These are phyloP conservation scores for Atherinomorus stipes DNA, from an alignment of 2,113 vertebrate genomes.

Conservation along the genomic window DNA sequence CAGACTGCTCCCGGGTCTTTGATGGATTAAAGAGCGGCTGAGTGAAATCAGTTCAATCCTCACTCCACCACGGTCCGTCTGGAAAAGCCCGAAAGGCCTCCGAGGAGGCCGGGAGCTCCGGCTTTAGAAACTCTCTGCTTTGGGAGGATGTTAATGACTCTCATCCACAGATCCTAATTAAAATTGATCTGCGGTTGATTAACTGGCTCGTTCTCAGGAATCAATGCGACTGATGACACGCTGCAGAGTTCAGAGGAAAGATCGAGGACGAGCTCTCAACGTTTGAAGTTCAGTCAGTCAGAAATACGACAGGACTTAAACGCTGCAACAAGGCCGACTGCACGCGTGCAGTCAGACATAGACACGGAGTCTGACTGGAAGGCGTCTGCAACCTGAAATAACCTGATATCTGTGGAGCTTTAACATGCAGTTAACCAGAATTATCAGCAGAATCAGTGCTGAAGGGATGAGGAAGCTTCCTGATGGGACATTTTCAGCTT, in stretches of 20 bases:
- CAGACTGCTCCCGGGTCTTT: background rate
- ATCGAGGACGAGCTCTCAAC: constrained; percentile 9
- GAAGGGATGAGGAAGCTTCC: too few relatives aligned
- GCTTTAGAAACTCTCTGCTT: constrained; percentile 10
- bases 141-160: background rate
- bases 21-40: background rate
- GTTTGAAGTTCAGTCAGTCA: constrained; percentile 30
- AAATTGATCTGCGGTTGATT: constrained; percentile 63
- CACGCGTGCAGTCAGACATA: background rate
- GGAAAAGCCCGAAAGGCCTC: background rate
- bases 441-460: too few relatives aligned
- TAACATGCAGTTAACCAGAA: too few relatives aligned
- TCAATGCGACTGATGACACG: constrained; percentile 39
- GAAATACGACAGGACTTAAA: background rate
- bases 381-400: too few relatives aligned
- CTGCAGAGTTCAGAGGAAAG: constrained; percentile 10
- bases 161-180: constrained; percentile 41
- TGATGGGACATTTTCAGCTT: too few relatives aligned
- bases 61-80: background rate
- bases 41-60: background rate
- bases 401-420: too few relatives aligned
- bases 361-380: too few relatives aligned
- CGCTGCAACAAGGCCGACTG: background rate
- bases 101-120: background rate
- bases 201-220: constrained; percentile 35